Evolutionary conservation across 2,797 vertebrate species (phyloP), one percentile per base, ranked within the genome.

Genomic region (Setipinna tenuifilis): DNA sequence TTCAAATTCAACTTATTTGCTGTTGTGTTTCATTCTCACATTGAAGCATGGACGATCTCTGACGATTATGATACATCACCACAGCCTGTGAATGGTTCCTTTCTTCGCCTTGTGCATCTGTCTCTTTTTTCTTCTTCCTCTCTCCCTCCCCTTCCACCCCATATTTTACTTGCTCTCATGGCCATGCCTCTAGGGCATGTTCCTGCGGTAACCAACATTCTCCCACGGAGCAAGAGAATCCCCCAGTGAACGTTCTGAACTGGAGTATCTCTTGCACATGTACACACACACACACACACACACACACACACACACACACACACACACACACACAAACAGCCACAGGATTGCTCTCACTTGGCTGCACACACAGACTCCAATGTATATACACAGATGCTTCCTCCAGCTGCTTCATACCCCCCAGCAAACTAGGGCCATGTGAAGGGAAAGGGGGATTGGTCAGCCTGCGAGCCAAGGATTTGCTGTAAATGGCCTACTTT

Each of bases 131-230:
- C 7, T 58, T 84, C 83, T 86, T 90, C 88, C 85, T 11, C 81
- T 88, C 89, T 89, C 90, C 62, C 23, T 28, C 65, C 68, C 17
- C 16, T 90, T 89, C 82, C 88, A 87, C 85, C 86, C 86, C 35
- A 6, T 31, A 44, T 44, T 35, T 9, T 44, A 78, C 71, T 44
- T 31, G 4, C 68, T 35, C 6, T 78, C 71, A 78, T 78, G 31
- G 19, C 71, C 71, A 6, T 78, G 71, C 31, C 35, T 19, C 71
- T 41, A 10, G 71, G 50, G 25, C 75, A 11, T 58, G 10, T 41
- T 46, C 41, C 17, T 87, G 25, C 81, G 31, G 19, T 84, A 84
- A 78, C 81, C 57, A 83, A 19, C 81, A 48, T 46, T 85, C 84
- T 82, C 14, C 71, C 68, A 83, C 35, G 1, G 78, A 82, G 81